Conservation (phyloP, 1,140 invertebrate genomes). For the Gonioctena quinquepunctata region DNA sequence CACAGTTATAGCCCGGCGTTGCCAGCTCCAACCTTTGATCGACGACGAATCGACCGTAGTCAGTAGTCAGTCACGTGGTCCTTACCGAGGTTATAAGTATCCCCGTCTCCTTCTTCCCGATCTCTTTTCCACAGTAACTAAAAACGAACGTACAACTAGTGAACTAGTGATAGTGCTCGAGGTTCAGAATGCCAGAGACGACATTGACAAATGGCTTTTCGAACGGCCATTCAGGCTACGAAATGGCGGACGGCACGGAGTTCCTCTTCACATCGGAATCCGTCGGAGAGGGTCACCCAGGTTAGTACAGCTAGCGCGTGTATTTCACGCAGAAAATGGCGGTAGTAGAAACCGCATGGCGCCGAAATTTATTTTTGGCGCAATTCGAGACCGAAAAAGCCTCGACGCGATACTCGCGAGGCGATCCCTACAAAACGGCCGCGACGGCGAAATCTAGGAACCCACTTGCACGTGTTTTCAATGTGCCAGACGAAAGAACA, state of each 20-base stretch:
- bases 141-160: slow-evolving; percentile 11
- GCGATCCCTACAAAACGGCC: too few relatives aligned
- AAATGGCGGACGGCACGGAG: slow-evolving; percentile 80
- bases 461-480: too few relatives aligned
- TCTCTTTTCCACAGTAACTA: slow-evolving; percentile 39
- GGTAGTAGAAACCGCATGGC: slow-evolving; percentile 23
- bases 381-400: too few relatives aligned
- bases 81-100: slow-evolving; percentile 28
- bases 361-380: background rate
- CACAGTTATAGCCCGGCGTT: too few relatives aligned
- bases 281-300: slow-evolving; percentile 98
- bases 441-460: too few relatives aligned
- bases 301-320: slow-evolving; percentile 60
- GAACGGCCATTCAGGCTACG: slow-evolving; percentile 73
- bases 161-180: slow-evolving; percentile 11
- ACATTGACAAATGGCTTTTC: slow-evolving; percentile 75
- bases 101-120: background rate
- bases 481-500: too few relatives aligned
- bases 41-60: too few relatives aligned
- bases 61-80: slow-evolving; percentile 26
- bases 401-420: too few relatives aligned
- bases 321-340: slow-evolving; percentile 16
- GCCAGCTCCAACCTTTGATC: too few relatives aligned
- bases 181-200: slow-evolving; percentile 69
- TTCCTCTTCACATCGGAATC: slow-evolving; percentile 99